These are phyloP conservation scores for Thunnus maccoyii DNA, from an alignment of 2,113 vertebrate genomes.

Conservation along the genomic window DNA sequence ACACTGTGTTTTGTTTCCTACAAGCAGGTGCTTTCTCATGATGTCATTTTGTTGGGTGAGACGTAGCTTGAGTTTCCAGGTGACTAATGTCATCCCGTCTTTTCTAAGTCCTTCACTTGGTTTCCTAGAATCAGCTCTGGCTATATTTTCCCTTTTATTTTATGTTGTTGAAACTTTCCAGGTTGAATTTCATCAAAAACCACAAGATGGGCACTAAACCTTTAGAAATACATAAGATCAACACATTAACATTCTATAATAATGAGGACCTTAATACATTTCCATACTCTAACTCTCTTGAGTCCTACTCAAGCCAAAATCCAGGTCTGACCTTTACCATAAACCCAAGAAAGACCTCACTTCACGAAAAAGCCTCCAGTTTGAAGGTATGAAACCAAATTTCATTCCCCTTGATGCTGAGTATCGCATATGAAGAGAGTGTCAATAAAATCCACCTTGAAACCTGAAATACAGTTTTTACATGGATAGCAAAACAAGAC, in stretches of 20 bases:
- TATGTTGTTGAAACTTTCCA: not conserved
- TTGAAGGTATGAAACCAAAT: not conserved
- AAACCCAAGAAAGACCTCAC: not conserved
- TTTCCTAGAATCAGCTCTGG: rapidly evolving
- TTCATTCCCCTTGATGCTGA: no score
- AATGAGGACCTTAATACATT: not conserved
- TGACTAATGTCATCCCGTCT: not conserved
- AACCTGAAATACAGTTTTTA: not conserved
- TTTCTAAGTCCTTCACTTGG: not conserved
- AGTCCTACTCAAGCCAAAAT: not conserved
- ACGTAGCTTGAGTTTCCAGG: constrained; percentile 37
- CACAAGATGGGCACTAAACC: not conserved
- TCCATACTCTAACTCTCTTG: not conserved
- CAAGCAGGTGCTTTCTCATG: constrained; percentile 67
- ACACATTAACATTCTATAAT: not conserved
- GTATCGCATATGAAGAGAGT: no score
- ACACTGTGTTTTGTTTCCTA: constrained; percentile 47
- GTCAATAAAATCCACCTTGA: no score
- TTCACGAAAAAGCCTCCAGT: not conserved
- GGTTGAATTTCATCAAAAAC: not conserved
- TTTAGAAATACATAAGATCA: not conserved
- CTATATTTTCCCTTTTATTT: not conserved
- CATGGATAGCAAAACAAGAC: not conserved
- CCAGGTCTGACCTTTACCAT: not conserved
- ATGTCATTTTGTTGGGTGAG: constrained; percentile 46